phyloP scores from a whole-genome alignment of 1,140 invertebrate species.

The Oreohelix idahoensis region DNA sequence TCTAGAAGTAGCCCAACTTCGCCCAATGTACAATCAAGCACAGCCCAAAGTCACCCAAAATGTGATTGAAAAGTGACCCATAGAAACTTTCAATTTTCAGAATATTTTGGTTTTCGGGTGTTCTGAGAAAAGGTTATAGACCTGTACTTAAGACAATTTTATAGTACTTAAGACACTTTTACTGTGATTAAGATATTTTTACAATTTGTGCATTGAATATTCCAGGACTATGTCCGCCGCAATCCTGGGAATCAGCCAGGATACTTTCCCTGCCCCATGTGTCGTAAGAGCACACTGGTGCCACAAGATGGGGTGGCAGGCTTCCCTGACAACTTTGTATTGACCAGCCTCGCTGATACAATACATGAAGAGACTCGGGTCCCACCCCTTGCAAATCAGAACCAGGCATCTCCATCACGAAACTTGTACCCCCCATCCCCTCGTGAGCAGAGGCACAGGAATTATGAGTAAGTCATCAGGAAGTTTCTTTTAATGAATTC shows the following conservation, averaged over 20 bases:
- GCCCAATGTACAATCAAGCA: too few relatives aligned
- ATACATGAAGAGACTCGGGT: conserved; percentile 58
- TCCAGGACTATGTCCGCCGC: conserved; percentile 62
- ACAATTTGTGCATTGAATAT: too few relatives aligned
- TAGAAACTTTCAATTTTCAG: too few relatives aligned
- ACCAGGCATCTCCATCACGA: conserved; percentile 55
- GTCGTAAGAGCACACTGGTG: conserved; percentile 66
- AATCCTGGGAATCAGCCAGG: conserved; percentile 61
- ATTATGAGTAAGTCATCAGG: conserved; percentile 58
- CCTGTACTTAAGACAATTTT: too few relatives aligned
- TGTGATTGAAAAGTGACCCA: too few relatives aligned
- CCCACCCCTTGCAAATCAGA: conserved; percentile 6
- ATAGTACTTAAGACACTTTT: too few relatives aligned
- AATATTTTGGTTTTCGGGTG: too few relatives aligned
- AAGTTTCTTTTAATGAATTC: too few relatives aligned
- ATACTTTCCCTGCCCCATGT: conserved; percentile 71
- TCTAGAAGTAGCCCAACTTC: too few relatives aligned
- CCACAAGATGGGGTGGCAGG: conserved; percentile 62
- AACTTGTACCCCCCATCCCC: conserved; percentile 63
- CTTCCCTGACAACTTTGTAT: conserved; percentile 69
- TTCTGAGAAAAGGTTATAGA: too few relatives aligned
- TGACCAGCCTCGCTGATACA: conserved; percentile 65
- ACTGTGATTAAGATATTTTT: too few relatives aligned
- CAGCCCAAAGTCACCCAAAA: too few relatives aligned
- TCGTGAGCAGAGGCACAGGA: conserved; percentile 58